Conservation (phyloP, 2,888 invertebrate species). For the Aphodius sticticus region DNA sequence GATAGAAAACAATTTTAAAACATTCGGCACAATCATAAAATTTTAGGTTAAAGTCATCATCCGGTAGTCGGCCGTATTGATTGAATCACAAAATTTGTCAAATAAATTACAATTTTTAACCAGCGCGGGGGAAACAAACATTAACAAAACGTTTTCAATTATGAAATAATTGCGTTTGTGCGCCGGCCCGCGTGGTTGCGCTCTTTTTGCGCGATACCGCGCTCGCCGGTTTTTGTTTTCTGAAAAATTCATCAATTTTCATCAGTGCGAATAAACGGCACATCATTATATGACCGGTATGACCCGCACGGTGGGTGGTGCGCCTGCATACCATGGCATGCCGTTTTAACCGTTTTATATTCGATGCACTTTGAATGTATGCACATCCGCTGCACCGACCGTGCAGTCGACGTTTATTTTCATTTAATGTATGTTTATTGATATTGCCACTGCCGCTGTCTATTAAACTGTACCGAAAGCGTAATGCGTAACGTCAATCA, state of each 20-base stretch:
- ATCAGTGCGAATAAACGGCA: background rate
- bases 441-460: background rate
- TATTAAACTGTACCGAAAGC: background rate
- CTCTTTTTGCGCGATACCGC: background rate
- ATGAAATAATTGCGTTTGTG: slow-evolving; percentile 14
- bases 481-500: background rate
- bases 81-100: background rate
- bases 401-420: background rate
- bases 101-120: slow-evolving; percentile 19
- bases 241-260: slow-evolving; percentile 19
- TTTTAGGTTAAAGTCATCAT: too few relatives aligned
- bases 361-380: background rate
- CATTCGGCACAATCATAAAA: too few relatives aligned
- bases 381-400: slow-evolving; percentile 10
- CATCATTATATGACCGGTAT: slow-evolving; percentile 9
- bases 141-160: slow-evolving; percentile 25
- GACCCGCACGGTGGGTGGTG: background rate
- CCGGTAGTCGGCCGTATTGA: background rate
- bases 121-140: slow-evolving; percentile 6
- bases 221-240: background rate
- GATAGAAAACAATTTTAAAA: too few relatives aligned
- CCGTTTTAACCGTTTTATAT: background rate
- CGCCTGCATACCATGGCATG: background rate
- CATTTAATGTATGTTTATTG: background rate
- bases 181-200: background rate